Evolutionary conservation across 2,888 invertebrate species (phyloP), one percentile per base, ranked within the genome.

Genomic region (Omphaloscelis lunosa): DNA sequence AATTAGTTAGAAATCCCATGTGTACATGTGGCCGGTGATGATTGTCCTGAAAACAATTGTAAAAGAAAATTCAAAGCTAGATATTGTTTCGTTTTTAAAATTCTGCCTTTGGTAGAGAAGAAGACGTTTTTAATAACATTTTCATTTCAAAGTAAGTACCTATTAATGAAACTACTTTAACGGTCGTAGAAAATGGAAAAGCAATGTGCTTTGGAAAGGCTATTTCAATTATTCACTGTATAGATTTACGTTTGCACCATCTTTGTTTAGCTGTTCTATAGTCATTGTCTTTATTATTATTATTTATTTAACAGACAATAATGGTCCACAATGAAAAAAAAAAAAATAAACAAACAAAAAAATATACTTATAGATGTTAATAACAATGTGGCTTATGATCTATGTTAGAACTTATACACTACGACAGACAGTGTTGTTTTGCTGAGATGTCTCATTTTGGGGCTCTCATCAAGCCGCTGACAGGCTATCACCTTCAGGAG

Each of bases 171-270:
- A 77, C 41, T 34, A 20, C 29, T 48, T 48, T 15, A 79, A 7
- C 29, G 34, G 56, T 5, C 20, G 15, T 56, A 79, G 74, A 67
- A 61, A 45, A 74, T 41, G 17, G 39, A 2, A 51, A 48, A 34
- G 62, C 79, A n/a, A 58, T 59, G 51, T 80, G 80, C 34, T 56
- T 65, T 56, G 11, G 72, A 72, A 77, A 81, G 68, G 58, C 68
- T 27, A 69, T 69, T 72, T 72, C 77, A 69, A 69, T 81, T 81
- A 77, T 72, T 77, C 53, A 81, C 53, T 23, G 72, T 53, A 81
- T 65, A 69, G 81, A 77, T 81, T 81, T 72, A 72, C 53, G 63
- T 65, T 72, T 51, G 81, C 68, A 69, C 81, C 65, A 71, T 68
- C 70, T 79, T 82, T 53, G 48, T 27, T 41, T 56, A 61, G 34